These are phyloP conservation scores for Omphaloscelis lunosa DNA, from an alignment of 2,888 invertebrate genomes.

Conservation along the genomic window DNA sequence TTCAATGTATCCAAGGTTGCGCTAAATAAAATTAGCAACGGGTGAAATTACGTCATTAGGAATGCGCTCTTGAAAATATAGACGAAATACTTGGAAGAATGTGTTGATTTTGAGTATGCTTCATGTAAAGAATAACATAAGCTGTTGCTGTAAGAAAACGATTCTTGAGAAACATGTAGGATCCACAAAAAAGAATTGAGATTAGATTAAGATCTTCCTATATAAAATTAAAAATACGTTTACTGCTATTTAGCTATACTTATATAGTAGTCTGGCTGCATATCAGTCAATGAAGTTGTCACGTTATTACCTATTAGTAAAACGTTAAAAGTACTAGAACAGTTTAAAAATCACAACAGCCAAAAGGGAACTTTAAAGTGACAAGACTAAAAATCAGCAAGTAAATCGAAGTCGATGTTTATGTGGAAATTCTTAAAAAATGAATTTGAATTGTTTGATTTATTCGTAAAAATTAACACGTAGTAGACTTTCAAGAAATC, in stretches of 20 bases:
- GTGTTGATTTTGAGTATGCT: constrained; percentile 11
- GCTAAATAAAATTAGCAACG: constrained; percentile 50
- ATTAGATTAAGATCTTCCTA: not conserved
- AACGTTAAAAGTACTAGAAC: not conserved
- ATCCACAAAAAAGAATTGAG: not conserved
- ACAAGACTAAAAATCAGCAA: not conserved
- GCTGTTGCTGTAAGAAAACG: not conserved
- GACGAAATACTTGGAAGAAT: constrained; percentile 23
- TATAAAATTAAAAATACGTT: not conserved
- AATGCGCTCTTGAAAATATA: constrained; percentile 17
- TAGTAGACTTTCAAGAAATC: no score
- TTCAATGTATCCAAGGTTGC: constrained; percentile 62
- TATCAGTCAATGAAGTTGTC: not conserved
- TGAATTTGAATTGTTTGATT: no score
- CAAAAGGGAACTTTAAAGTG: no score
- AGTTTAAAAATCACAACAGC: not conserved
- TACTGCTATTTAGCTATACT: not conserved
- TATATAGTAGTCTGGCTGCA: not conserved
- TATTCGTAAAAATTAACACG: not conserved
- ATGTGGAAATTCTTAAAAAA: not conserved
- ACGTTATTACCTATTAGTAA: no score
- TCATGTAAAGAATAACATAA: not conserved
- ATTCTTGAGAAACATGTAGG: not conserved
- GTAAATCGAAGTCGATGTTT: not conserved
- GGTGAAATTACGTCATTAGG: constrained; percentile 37